Conservation (phyloP, 2,797 vertebrate species). For the Squalus acanthias region DNA sequence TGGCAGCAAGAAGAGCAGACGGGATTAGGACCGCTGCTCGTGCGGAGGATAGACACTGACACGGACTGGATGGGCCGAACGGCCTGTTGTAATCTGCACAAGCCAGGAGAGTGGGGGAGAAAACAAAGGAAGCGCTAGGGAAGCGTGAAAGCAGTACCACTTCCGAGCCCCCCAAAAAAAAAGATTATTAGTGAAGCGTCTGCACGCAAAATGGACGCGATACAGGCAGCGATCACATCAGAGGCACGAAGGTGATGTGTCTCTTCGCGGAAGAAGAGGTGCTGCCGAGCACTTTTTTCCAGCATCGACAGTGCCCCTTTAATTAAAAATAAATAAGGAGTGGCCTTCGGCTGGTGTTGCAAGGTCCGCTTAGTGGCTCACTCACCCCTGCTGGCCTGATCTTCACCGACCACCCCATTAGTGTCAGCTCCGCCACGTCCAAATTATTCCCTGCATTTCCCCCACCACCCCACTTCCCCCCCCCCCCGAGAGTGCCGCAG, state of each 20-base stretch:
- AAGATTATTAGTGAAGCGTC: neutral
- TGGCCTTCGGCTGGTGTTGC: neutral
- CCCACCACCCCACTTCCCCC: neutral
- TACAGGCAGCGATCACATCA: neutral
- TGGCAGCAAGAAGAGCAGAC: neutral
- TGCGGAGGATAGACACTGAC: neutral
- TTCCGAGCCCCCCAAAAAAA: neutral
- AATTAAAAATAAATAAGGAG: neutral
- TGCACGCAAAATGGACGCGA: neutral
- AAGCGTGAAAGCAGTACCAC: neutral
- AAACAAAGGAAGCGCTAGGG: neutral
- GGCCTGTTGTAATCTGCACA: neutral
- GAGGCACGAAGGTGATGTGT: neutral
- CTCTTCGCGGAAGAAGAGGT: neutral
- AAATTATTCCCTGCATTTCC: neutral
- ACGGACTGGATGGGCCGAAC: neutral
- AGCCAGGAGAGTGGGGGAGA: too few species aligned
- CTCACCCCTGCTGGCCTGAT: neutral
- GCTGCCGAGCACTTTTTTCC: neutral
- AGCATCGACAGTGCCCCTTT: neutral
- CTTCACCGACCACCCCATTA: neutral
- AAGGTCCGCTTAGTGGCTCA: neutral
- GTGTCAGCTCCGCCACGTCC: neutral
- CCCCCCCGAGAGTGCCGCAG: neutral
- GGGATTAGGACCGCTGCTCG: neutral